phyloP scores from a whole-genome alignment of 2,888 invertebrate species.

The Meandrusa payeni region DNA sequence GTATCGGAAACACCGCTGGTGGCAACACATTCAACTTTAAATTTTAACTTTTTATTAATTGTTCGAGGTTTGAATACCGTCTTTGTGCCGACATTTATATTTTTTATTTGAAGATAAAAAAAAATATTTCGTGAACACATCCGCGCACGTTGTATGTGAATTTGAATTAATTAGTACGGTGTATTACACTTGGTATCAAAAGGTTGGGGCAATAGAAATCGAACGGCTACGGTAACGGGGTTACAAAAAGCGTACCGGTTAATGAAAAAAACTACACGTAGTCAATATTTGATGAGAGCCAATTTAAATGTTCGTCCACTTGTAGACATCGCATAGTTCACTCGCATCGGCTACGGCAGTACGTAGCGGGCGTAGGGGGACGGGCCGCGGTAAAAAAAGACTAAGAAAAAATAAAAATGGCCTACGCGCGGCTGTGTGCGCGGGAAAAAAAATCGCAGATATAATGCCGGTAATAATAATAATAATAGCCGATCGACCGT shows the following conservation, averaged over 20 bases:
- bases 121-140: no score
- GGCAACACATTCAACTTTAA: no score
- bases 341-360: conserved; percentile 42
- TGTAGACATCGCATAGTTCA: conserved; percentile 80
- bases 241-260: conserved; percentile 68
- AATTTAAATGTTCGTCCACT: conserved; percentile 80
- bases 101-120: no score
- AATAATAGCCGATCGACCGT: conserved; percentile 76
- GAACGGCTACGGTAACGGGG: conserved; percentile 51
- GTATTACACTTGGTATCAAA: conserved; percentile 41
- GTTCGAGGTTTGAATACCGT: no score
- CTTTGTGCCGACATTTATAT: no score
- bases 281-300: conserved; percentile 80
- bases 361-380: conserved; percentile 50
- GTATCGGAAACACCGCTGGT: no score
- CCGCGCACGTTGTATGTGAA: background rate
- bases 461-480: conserved; percentile 80
- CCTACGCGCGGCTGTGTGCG: conserved; percentile 59
- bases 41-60: no score
- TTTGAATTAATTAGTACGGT: conserved; percentile 17
- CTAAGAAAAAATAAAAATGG: conserved; percentile 75
- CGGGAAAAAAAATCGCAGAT: conserved; percentile 79
- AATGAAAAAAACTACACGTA: conserved; percentile 78
- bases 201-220: conserved; percentile 54
- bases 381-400: conserved; percentile 62